Evolutionary conservation across 2,888 invertebrate genomes (phyloP).

Genomic region (Hesperia comma): DNA sequence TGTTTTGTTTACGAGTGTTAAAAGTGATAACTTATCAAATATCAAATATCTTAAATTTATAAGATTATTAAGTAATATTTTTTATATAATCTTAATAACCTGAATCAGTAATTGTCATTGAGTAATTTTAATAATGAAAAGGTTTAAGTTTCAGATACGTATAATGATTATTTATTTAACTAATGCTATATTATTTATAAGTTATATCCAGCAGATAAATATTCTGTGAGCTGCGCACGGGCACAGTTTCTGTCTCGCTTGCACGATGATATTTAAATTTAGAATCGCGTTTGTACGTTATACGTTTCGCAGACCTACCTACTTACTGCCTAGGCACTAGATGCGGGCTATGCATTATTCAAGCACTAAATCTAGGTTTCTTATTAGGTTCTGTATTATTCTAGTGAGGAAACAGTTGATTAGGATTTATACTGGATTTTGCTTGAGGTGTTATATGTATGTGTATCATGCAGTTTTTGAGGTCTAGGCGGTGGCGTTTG

Average conservation of each 20-base stretch:
- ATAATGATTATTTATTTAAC: too few relatives aligned
- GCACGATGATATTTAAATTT: conserved; percentile 76
- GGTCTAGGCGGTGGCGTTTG: neutral
- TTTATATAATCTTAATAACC: too few relatives aligned
- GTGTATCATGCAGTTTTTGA: neutral
- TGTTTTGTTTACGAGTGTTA: too few relatives aligned
- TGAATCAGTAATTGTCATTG: too few relatives aligned
- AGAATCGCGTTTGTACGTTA: conserved; percentile 66
- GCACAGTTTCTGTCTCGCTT: conserved; percentile 65
- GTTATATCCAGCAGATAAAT: conserved; percentile 8
- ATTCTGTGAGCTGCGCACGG: conserved; percentile 51
- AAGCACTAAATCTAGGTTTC: conserved; percentile 50
- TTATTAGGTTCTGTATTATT: conserved; percentile 39
- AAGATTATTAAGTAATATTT: too few relatives aligned
- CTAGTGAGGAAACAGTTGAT: conserved; percentile 28
- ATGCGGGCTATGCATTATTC: conserved; percentile 58
- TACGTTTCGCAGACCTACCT: conserved; percentile 61
- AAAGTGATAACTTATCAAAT: too few relatives aligned
- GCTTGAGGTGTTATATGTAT: conserved; percentile 16
- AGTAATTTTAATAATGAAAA: too few relatives aligned
- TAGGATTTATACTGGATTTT: conserved; percentile 27
- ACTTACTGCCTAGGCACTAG: conserved; percentile 41
- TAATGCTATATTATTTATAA: neutral
- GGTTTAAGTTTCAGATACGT: too few relatives aligned
- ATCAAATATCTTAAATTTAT: too few relatives aligned